Conservation (phyloP, 2,797 vertebrate genomes). For the Mus spretus region DNA sequence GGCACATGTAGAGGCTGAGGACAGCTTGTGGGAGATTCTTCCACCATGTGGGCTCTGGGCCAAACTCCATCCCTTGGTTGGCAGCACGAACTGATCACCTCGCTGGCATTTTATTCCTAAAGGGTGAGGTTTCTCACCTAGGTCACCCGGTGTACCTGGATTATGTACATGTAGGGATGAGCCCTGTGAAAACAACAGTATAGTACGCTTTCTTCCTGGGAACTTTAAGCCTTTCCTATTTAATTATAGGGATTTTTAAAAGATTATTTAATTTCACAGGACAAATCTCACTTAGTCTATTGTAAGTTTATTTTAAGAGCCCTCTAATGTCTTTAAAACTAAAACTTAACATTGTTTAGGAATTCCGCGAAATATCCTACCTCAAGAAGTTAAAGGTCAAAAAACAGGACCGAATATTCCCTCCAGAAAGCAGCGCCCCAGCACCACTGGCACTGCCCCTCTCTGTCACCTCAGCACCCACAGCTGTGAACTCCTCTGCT, state of each 20-base stretch:
- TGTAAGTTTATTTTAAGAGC: background rate
- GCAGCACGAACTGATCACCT: fast-evolving
- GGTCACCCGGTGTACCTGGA: background rate
- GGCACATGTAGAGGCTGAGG: background rate
- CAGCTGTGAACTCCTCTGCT: conserved; percentile 83
- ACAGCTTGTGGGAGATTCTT: background rate
- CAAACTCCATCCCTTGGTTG: background rate
- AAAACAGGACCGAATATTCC: conserved; percentile 94
- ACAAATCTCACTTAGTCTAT: background rate
- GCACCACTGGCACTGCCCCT: conserved; percentile 77
- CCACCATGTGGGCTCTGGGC: background rate
- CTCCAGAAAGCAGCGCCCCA: conserved; percentile 89
- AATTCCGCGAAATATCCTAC: conserved; percentile 95
- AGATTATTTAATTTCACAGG: background rate
- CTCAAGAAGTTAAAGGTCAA: conserved; percentile 98
- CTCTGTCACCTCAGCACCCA: conserved; percentile 85
- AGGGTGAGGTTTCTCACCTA: background rate
- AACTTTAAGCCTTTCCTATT: background rate
- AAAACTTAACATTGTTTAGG: conserved; percentile 87
- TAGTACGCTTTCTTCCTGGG: background rate
- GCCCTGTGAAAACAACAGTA: too few species aligned
- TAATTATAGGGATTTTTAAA: background rate
- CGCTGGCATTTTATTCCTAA: background rate
- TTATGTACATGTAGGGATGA: background rate
- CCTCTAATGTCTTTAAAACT: conserved; percentile 32